Evolutionary conservation across 1,140 invertebrate genomes (phyloP), one percentile per base, ranked within the genome.

Genomic region (Potamilus streckersoni): DNA sequence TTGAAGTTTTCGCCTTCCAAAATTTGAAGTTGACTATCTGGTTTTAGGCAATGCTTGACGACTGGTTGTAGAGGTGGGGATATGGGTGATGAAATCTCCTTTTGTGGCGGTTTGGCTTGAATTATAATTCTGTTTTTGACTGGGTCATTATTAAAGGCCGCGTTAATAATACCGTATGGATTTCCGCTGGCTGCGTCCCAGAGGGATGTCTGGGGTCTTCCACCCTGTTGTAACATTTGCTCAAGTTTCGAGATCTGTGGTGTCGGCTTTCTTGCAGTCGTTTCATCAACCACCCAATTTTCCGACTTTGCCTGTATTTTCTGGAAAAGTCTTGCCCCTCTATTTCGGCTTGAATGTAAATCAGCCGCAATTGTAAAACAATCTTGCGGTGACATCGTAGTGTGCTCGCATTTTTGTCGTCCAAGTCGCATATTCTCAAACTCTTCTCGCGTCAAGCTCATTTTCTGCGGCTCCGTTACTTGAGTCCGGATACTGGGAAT

Each of bases 261-360:
- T 57, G 71, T 63, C 67, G 78, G 76, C 71, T 87, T 86, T 62
- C 73, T 76, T n/a, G 84, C 79, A 79, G 89, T 85, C 79, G 90
- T 92, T 86, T 95, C 94, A 82, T 95, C 95, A 20, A 96, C 94
- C 23, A 96, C 92, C 94, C 94, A 97, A 87, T 96, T 95, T 84
- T 96, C 95, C 12, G 94, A 94, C 82, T 94, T 93, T 92, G 94
- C 95, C 86, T 95, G 93, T 66, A 95, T 92, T 86, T 96, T 96
- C 20, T 95, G 95, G 90, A 96, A 96, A 82, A 96, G 92, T 90
- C 95, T 94, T 17, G 95, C 95, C 71, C 95, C 95, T 58, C 75
- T 80, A 2, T 86, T 86, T 73, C 84, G 85, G 69, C 77, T 79
- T 16, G 75, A 72, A 23, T 77, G 75, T 23, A 87, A 73, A 78